Evolutionary conservation across 2,797 vertebrate species (phyloP).

Genomic region (Peromyscus melanophrys): DNA sequence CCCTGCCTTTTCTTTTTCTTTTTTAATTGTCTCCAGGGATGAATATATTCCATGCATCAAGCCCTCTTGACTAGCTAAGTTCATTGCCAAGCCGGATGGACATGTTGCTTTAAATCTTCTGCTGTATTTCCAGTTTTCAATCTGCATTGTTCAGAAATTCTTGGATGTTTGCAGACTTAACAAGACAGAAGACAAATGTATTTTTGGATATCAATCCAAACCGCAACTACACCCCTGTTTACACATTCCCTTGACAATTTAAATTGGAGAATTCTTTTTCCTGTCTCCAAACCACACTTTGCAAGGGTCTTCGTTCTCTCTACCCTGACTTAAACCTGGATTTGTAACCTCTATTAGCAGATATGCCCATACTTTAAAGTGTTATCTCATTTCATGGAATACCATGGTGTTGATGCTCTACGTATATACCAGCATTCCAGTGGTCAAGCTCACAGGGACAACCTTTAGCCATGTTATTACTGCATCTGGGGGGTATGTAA

Average conservation of each 20-base stretch:
- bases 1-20: background rate
- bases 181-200: background rate
- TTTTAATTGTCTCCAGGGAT: background rate
- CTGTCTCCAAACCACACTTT: background rate
- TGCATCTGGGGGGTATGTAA: background rate
- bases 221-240: background rate
- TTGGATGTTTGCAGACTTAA: background rate
- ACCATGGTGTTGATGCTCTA: background rate
- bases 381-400: background rate
- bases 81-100: background rate
- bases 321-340: background rate
- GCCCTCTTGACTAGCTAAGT: background rate
- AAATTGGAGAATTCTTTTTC: background rate
- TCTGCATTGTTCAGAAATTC: background rate
- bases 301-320: background rate
- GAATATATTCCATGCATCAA: background rate
- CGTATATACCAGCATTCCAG: background rate
- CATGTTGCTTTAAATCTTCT: background rate
- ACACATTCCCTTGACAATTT: background rate
- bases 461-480: background rate
- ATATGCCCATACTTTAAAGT: background rate
- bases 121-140: background rate
- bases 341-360: background rate
- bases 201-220: background rate
- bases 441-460: background rate